A percentile compares a stretch with the other conserved stretches of the same genome.
Conservation (phyloP, 1,140 invertebrate genomes). For the Bemisia tabaci region DNA sequence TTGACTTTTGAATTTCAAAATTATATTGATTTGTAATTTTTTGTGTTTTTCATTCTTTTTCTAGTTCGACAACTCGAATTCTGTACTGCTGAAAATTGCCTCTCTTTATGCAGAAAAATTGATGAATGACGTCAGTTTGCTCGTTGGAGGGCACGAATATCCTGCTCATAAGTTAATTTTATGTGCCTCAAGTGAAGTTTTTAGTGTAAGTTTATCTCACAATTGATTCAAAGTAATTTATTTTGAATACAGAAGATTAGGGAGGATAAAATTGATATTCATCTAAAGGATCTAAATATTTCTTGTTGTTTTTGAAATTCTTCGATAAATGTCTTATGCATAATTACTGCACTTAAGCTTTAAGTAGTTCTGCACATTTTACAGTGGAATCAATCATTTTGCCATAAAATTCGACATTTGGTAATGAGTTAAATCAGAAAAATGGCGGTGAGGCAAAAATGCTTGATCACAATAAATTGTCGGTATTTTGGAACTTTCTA, state of each 20-base stretch:
- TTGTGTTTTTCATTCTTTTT: slow-evolving; percentile 18
- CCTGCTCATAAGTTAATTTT: slow-evolving; percentile 82
- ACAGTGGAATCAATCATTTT: too few relatives aligned
- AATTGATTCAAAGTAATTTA: background rate
- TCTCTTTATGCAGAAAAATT: slow-evolving; percentile 64
- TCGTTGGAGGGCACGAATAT: slow-evolving; percentile 65
- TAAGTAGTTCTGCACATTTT: background rate
- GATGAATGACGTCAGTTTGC: slow-evolving; percentile 72
- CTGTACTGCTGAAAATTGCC: slow-evolving; percentile 66
- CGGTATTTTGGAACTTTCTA: too few relatives aligned
- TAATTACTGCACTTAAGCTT: background rate
- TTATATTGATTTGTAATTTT: too few relatives aligned
- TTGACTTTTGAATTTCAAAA: too few relatives aligned
- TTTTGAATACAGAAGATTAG: background rate
- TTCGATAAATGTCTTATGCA: background rate
- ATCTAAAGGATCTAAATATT: background rate
- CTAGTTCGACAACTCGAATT: slow-evolving; percentile 65
- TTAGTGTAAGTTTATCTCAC: slow-evolving; percentile 50
- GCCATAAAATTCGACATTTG: too few relatives aligned
- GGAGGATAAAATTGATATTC: background rate
- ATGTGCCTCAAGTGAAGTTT: slow-evolving; percentile 89
- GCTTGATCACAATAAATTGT: too few relatives aligned
- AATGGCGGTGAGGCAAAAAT: too few relatives aligned
- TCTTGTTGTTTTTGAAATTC: background rate
- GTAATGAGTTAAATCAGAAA: too few relatives aligned